Conservation (phyloP, 2,888 invertebrate genomes). For the Cinara cedri region DNA sequence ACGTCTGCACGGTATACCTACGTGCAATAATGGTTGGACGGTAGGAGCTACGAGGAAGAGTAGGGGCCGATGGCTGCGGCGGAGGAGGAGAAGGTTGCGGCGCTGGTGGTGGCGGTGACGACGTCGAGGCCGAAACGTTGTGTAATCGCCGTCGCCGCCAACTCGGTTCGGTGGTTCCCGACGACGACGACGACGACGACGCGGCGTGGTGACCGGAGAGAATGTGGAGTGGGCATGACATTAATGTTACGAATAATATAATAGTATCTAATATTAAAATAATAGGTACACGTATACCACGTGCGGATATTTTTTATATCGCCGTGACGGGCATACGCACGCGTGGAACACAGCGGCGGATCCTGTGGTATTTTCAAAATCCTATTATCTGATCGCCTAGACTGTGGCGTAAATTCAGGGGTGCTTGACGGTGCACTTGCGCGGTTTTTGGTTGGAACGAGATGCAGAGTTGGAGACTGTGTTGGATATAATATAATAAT, state of each 20-base stretch:
- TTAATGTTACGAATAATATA: background rate
- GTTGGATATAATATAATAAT: too few relatives aligned
- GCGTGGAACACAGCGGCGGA: too few relatives aligned
- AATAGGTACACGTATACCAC: too few relatives aligned
- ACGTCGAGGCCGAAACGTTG: constrained; percentile 42
- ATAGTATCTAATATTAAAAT: too few relatives aligned
- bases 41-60: background rate
- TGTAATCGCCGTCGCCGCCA: constrained; percentile 12
- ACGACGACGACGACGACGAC: constrained; percentile 6
- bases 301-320: too few relatives aligned
- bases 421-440: too few relatives aligned
- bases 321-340: background rate
- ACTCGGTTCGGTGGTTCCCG: background rate
- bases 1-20: background rate
- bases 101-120: background rate
- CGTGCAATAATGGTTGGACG: background rate
- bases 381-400: too few relatives aligned
- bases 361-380: too few relatives aligned
- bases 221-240: constrained; percentile 1
- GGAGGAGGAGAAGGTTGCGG: background rate
- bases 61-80: background rate
- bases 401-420: too few relatives aligned
- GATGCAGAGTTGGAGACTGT: too few relatives aligned
- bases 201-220: background rate
- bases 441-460: too few relatives aligned